phyloP scores from a whole-genome alignment of 2,113 vertebrate genomes.

The Cyprinodon tularosa region DNA sequence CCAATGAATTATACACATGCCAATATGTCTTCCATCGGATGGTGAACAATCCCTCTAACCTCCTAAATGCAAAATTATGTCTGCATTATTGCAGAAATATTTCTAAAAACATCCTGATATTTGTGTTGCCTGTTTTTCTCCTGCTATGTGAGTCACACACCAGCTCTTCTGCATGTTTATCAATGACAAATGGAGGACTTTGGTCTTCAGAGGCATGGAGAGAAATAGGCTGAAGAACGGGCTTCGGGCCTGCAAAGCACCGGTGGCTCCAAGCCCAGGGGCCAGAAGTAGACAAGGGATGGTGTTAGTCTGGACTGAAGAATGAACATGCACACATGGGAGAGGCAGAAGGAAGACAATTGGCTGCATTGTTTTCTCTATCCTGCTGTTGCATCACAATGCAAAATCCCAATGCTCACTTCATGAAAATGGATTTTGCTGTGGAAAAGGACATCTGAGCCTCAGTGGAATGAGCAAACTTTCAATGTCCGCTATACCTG shows the following conservation, averaged over 20 bases:
- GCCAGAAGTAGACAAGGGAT: slow-evolving; percentile 61
- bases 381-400: slow-evolving; percentile 68
- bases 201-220: slow-evolving; percentile 69
- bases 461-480: slow-evolving; percentile 32
- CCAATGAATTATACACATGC: slow-evolving; percentile 32
- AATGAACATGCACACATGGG: slow-evolving; percentile 68
- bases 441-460: slow-evolving; percentile 45
- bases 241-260: slow-evolving; percentile 63
- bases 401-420: slow-evolving; percentile 55
- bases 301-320: slow-evolving; percentile 63
- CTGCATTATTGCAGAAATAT: slow-evolving; percentile 2
- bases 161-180: slow-evolving; percentile 69
- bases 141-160: slow-evolving; percentile 59
- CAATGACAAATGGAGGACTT: slow-evolving; percentile 79
- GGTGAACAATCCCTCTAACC: not conserved
- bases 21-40: not conserved
- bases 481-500: slow-evolving; percentile 4
- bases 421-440: slow-evolving; percentile 64
- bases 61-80: no score
- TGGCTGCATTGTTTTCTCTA: slow-evolving; percentile 67
- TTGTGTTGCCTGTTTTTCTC: slow-evolving; percentile 62
- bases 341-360: slow-evolving; percentile 52
- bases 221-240: slow-evolving; percentile 70
- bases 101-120: slow-evolving; percentile 68
- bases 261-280: slow-evolving; percentile 67